Evolutionary conservation across 2,797 vertebrate genomes (phyloP), one percentile per base, ranked within the genome.

Genomic region (Macropus fuliginosus): DNA sequence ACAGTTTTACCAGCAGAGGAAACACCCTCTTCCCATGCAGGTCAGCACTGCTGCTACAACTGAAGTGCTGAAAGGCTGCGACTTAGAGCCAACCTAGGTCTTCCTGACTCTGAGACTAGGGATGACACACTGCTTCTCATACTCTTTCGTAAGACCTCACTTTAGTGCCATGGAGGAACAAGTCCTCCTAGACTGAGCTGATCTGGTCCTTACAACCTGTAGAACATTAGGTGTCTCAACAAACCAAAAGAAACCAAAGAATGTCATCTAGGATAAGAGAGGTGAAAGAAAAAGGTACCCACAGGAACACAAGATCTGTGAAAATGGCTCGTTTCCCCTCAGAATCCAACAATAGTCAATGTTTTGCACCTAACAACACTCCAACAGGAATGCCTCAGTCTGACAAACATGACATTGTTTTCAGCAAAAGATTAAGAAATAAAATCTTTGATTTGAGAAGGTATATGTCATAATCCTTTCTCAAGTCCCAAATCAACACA

Each of bases 401-500:
- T 74, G 50, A 95, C 16, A 52, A 95, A 27, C 10, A 57, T 50
- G 56, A 24, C 40, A 95, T 16, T 54, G 92, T 87, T 90, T 96
- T 94, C 50, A 91, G 46, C 12, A 96, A 96, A 91, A n/a, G 92
- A 93, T 94, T 62, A 89, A 96, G 87, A 94, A 50, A 94, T 52
- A 97, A 92, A 62, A 12, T 12, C 46, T 96, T 74, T 96, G 31
- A 29, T 96, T 96, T 57, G 94, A 62, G 95, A 57, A 93, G 13
- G 18, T 40, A 81, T 81, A 91, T 92, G 8, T 89, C 52, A n/a
- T 66, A 92, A 10, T 56, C 46, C 91, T 62, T 96, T 24, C 40
- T 93, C 93, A 92, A 34, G 87, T 92, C 93, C 34, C 40, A 94
- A 97, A 97, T 55, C 10, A 95, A 92, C 91, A 90, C 52, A 93